Evolutionary conservation across 2,113 vertebrate genomes (phyloP).

Genomic region (Microcebus griseorufus): DNA sequence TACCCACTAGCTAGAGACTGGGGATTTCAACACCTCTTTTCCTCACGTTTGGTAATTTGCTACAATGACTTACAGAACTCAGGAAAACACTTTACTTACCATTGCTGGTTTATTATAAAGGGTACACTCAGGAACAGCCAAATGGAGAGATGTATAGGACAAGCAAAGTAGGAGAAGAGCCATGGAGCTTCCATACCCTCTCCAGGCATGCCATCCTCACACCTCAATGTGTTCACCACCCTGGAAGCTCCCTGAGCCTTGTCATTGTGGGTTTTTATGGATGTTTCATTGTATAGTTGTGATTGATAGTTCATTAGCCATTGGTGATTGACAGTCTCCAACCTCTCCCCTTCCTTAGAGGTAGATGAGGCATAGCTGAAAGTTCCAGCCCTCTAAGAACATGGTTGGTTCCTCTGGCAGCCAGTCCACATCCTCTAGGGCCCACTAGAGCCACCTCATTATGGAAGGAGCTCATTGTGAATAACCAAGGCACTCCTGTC

Average conservation of each 20-base stretch:
- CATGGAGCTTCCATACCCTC: not conserved
- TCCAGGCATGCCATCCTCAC: not conserved
- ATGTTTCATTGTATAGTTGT: not conserved
- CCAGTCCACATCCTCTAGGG: not conserved
- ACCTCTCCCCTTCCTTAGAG: not conserved
- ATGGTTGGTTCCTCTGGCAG: not conserved
- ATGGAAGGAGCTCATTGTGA: not conserved
- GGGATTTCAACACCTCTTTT: not conserved
- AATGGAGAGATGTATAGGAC: not conserved
- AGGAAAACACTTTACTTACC: not conserved
- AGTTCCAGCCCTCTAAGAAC: not conserved
- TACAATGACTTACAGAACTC: not conserved
- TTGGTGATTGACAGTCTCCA: not conserved
- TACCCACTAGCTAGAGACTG: not conserved
- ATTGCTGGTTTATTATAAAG: not conserved
- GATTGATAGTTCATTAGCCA: not conserved
- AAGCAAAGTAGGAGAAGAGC: not conserved
- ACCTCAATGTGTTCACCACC: not conserved
- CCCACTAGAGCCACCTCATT: not conserved
- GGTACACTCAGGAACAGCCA: not conserved
- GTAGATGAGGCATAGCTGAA: not conserved
- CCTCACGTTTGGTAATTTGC: not conserved
- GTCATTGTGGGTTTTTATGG: not conserved
- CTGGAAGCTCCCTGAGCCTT: not conserved
- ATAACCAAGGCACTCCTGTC: not conserved